Conservation (phyloP, 2,113 vertebrate species). For the Lepidothrix coronata region DNA sequence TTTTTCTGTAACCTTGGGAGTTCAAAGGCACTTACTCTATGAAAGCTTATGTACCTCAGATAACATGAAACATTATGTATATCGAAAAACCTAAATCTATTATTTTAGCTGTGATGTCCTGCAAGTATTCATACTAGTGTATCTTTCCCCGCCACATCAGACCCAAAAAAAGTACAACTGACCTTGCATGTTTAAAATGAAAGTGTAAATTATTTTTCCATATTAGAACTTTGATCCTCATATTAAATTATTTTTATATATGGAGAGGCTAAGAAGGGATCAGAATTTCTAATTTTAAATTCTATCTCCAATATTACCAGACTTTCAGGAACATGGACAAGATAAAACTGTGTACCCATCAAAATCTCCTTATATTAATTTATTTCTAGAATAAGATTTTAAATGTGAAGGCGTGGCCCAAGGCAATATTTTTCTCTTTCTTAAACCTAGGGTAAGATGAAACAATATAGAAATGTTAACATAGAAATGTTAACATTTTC, state of each 20-base stretch:
- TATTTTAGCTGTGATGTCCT: background rate
- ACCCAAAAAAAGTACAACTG: background rate
- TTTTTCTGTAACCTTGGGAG: background rate
- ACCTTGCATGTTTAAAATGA: background rate
- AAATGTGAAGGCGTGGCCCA: background rate
- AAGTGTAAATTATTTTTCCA: background rate
- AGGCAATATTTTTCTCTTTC: background rate
- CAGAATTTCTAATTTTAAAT: background rate
- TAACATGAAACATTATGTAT: background rate
- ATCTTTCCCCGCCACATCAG: background rate
- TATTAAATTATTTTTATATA: background rate
- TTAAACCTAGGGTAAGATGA: background rate
- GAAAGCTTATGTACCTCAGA: background rate
- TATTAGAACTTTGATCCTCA: background rate
- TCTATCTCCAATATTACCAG: background rate
- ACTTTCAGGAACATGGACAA: background rate
- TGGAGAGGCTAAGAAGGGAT: rapidly evolving
- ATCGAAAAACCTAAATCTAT: background rate
- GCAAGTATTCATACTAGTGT: background rate
- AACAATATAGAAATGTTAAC: background rate
- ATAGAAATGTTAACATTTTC: background rate
- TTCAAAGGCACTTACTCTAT: background rate
- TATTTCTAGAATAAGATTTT: background rate
- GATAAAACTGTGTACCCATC: background rate
- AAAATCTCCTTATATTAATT: background rate